Evolutionary conservation across 2,113 vertebrate species (phyloP).

Genomic region (Rattus norvegicus): GRCr8 NC_086019.1:97075501-97076000

Average conservation of each 20-base stretch:
- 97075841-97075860: background rate
- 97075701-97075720: background rate
- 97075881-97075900: background rate
- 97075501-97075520: conserved; percentile 17
- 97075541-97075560: conserved; percentile 36
- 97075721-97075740: too few species aligned
- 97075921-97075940: background rate
- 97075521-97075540: background rate
- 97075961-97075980: background rate
- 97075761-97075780: background rate
- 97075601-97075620: background rate
- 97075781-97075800: background rate
- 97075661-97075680: background rate
- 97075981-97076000: background rate
- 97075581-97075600: background rate
- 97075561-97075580: background rate
- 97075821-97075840: background rate
- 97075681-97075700: background rate
- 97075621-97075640: background rate
- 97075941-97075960: background rate
- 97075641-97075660: background rate
- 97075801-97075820: background rate
- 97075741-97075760: background rate
- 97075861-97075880: background rate
- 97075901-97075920: background rate